These are phyloP conservation scores for Paraplagusia blochii DNA, from an alignment of 2,113 vertebrate genomes.

Conservation along the genomic window DNA sequence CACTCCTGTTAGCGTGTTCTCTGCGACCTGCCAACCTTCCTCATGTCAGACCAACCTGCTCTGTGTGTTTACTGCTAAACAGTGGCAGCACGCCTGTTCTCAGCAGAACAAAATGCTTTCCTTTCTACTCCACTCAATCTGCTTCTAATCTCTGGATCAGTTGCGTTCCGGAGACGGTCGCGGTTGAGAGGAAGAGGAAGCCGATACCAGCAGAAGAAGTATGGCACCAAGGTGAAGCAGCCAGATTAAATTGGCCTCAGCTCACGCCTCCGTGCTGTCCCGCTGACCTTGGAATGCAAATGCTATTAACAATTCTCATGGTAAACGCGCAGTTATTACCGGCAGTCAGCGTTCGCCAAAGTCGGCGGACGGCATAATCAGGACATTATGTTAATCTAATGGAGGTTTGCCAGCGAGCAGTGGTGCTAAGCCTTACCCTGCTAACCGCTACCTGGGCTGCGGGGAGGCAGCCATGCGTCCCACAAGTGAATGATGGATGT, in stretches of 20 bases:
- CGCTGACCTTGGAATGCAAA: constrained; percentile 40
- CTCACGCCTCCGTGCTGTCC: constrained; percentile 8
- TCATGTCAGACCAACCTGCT: constrained; percentile 30
- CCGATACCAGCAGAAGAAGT: background rate
- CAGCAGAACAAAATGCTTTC: constrained; percentile 9
- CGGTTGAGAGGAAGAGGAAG: constrained; percentile 17
- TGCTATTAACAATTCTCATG: constrained; percentile 37
- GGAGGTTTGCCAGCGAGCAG: constrained; percentile 30
- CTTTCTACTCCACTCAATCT: constrained; percentile 15
- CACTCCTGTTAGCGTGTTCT: constrained; percentile 5
- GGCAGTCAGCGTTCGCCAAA: constrained; percentile 25
- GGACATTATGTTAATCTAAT: constrained; percentile 67
- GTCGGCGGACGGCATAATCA: constrained; percentile 47
- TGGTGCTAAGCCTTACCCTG: constrained; percentile 20
- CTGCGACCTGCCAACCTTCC: constrained; percentile 9
- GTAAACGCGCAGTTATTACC: constrained; percentile 33
- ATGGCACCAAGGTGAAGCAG: background rate
- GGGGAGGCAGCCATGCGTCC: constrained; percentile 51
- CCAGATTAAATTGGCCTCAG: constrained; percentile 7
- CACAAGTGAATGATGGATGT: constrained; percentile 57
- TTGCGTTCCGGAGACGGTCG: constrained; percentile 6
- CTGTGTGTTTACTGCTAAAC: constrained; percentile 58
- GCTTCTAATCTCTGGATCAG: background rate
- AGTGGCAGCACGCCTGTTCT: constrained; percentile 17
- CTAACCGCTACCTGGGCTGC: constrained; percentile 38